A percentile compares a stretch with the other conserved stretches of the same genome.
These are phyloP conservation scores for Mandrillus leucophaeus DNA, from an alignment of 2,113 vertebrate genomes.

Conservation along the genomic window DNA sequence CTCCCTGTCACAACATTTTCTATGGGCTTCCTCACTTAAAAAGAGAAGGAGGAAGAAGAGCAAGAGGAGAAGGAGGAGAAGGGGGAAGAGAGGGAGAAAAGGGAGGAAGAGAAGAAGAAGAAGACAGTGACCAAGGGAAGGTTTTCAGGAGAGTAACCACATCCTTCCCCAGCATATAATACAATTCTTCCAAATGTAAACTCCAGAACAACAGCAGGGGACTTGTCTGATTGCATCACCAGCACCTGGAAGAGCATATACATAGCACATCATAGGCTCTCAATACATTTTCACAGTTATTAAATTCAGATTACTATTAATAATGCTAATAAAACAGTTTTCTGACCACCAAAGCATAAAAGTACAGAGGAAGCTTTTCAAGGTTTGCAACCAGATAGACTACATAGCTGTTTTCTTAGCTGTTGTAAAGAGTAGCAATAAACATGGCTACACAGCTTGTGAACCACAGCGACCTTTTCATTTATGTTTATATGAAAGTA, in stretches of 20 bases:
- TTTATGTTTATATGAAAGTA: not conserved
- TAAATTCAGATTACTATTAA: not conserved
- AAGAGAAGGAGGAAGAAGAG: not conserved
- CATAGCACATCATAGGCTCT: not conserved
- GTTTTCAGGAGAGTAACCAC: not conserved
- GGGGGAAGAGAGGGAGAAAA: not conserved
- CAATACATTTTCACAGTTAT: not conserved
- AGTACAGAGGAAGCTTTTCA: not conserved
- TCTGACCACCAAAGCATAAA: not conserved
- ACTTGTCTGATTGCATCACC: not conserved
- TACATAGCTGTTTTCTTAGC: not conserved
- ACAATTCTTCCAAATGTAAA: not conserved
- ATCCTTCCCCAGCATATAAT: not conserved
- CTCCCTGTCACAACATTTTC: not conserved
- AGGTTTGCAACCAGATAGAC: not conserved
- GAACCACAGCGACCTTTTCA: not conserved
- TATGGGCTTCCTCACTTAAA: not conserved
- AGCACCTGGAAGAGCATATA: not conserved
- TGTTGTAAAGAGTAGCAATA: not conserved
- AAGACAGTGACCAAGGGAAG: not conserved
- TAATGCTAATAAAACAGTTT: not conserved
- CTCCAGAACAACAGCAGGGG: not conserved
- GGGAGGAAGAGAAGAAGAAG: not conserved
- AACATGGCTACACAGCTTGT: not conserved
- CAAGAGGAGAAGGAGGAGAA: not conserved